A percentile compares a stretch with the other conserved stretches of the same genome.
These are phyloP conservation scores for Neelides sp. DNA, from an alignment of 1,140 invertebrate species.

Conservation along the genomic window DNA sequence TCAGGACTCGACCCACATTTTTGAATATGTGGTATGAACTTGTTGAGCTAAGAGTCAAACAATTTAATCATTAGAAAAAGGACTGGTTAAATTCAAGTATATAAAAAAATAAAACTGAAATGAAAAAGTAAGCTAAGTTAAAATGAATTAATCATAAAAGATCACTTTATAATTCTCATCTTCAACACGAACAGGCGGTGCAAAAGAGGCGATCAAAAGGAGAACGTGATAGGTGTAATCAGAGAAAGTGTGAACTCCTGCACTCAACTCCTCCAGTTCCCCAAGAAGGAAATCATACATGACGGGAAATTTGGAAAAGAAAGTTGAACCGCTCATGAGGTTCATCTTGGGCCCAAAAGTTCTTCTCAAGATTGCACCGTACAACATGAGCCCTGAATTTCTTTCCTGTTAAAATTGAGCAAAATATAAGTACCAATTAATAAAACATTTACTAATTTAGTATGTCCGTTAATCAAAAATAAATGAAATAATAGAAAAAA, in stretches of 20 bases:
- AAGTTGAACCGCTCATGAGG: constrained; percentile 50
- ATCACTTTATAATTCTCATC: constrained; percentile 20
- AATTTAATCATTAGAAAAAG: background rate
- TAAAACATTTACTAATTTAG: background rate
- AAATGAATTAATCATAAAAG: background rate
- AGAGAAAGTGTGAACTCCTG: constrained; percentile 1
- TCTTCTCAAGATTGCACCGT: constrained; percentile 68
- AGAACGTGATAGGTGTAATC: constrained; percentile 23
- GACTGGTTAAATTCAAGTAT: background rate
- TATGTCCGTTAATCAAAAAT: background rate
- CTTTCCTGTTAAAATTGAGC: constrained; percentile 46
- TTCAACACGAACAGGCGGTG: constrained; percentile 17
- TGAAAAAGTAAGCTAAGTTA: background rate
- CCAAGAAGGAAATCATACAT: constrained; percentile 64
- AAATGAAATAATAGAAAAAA: background rate
- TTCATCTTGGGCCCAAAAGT: constrained; percentile 78
- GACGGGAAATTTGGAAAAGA: constrained; percentile 70
- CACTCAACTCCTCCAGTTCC: constrained; percentile 41
- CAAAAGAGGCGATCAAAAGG: constrained; percentile 22
- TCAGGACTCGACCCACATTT: constrained; percentile 45
- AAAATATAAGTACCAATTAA: constrained; percentile 1
- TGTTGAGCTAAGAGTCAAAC: constrained; percentile 29
- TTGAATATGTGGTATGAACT: constrained; percentile 36
- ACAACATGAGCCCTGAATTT: constrained; percentile 74
- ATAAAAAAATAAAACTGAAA: background rate